Evolutionary conservation across 2,888 invertebrate species (phyloP), one percentile per base, ranked within the genome.

Genomic region (Julus scanicus): DNA sequence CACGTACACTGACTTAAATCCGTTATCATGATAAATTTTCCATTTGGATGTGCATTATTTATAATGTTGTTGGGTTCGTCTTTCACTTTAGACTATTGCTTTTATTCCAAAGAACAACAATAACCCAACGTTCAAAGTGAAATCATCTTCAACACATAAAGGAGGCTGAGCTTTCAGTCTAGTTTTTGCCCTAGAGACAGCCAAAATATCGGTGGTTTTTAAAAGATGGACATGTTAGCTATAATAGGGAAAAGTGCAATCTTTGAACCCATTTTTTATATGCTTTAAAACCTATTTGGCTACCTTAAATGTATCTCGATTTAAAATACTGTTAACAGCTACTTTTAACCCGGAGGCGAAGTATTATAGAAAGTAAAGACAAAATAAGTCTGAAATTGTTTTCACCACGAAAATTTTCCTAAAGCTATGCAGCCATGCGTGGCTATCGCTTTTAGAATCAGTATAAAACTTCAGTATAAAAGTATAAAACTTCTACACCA

Each of bases 11-110:
- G 71, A 71, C 71, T 71, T 71, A 71, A 71, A 71, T 71, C 71
- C 71, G 71, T 71, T 71, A 71, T 71, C 71, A 71, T 71, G 71
- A 71, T 71, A 71, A 71, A 71, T 71, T 71, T 71, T 71, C 71
- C 71, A 71, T 71, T 71, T 71, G 71, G 71, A 71, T 71, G 71
- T 71, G 71, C 71, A 71, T 71, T 71, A 71, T 71, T 71, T 71
- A 71, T 71, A 71, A 71, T 71, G 71, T 71, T 71, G 71, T 29
- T 71, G 71, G 71, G 71, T 20, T 71, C 71, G 71, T 71, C 71
- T 71, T 71, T 71, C 71, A 71, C 71, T 71, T 71, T 71, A 29
- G 17, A 29, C 71, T 71, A 71, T 71, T 71, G 71, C 71, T 71
- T 71, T 71, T 71, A 71, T 71, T 71, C 71, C 71, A 20, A 71